Percentiles rank a stretch among this genome's conserved stretches.
Conservation (phyloP, 2,888 invertebrate species). For the Sesamia inferens region DNA sequence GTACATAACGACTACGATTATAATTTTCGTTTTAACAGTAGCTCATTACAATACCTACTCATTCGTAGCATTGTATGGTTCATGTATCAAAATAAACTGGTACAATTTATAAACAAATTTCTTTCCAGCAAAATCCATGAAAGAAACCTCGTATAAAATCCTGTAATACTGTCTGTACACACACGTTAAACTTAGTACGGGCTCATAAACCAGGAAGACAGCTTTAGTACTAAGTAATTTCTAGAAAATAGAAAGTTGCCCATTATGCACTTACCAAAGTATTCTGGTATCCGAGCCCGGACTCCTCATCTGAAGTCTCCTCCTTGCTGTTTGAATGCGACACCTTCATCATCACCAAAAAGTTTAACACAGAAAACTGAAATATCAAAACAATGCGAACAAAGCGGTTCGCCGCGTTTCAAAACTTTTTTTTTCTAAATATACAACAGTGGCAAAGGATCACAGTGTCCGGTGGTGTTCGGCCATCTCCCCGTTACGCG, state of each 20-base stretch:
- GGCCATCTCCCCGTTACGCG: slow-evolving; percentile 75
- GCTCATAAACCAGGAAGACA: slow-evolving; percentile 56
- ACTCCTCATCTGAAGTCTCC: slow-evolving; percentile 90
- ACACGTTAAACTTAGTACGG: slow-evolving; percentile 33
- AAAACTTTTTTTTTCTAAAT: slow-evolving; percentile 69
- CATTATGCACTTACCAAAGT: slow-evolving; percentile 90
- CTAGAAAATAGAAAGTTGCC: slow-evolving; percentile 81
- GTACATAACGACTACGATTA: not conserved
- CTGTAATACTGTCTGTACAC: slow-evolving; percentile 16
- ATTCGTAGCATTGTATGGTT: slow-evolving; percentile 6
- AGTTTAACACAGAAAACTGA: slow-evolving; percentile 74
- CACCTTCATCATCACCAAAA: slow-evolving; percentile 80
- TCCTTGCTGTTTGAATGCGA: slow-evolving; percentile 77
- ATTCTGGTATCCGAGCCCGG: slow-evolving; percentile 93
- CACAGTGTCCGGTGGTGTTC: slow-evolving; percentile 75
- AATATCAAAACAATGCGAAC: slow-evolving; percentile 78
- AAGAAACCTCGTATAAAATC: slow-evolving; percentile 42
- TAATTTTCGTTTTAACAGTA: not conserved
- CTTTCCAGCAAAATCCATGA: slow-evolving; percentile 34
- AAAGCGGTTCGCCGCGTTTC: slow-evolving; percentile 58
- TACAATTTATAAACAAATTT: slow-evolving; percentile 50
- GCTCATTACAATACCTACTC: not conserved
- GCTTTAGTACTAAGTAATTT: slow-evolving; percentile 61
- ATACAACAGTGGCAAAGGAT: slow-evolving; percentile 70
- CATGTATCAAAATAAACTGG: slow-evolving; percentile 52